phyloP scores from a whole-genome alignment of 2,888 invertebrate genomes.

The Protonemura montana region DNA sequence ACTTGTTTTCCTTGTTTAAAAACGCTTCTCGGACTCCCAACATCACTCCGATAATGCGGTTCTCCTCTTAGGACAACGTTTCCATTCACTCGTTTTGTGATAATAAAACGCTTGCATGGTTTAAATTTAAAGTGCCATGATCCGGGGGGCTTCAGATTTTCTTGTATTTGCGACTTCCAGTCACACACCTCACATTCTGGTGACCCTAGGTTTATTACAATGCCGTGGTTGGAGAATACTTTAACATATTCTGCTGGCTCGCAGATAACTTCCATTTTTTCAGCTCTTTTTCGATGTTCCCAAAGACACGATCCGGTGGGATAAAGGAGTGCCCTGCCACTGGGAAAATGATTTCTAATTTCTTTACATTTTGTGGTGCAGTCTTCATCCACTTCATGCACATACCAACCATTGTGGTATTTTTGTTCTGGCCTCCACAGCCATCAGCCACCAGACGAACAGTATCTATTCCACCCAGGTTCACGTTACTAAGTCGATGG shows the following conservation, averaged over 20 bases:
- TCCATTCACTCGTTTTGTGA: slow-evolving; percentile 1
- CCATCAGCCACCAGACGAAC: slow-evolving; percentile 54
- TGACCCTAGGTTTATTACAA: slow-evolving; percentile 48
- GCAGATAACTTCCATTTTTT: slow-evolving; percentile 50
- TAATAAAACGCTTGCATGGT: slow-evolving; percentile 48
- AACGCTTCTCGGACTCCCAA: slow-evolving; percentile 9
- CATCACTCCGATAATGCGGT: slow-evolving; percentile 31
- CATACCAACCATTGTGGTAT: slow-evolving; percentile 52
- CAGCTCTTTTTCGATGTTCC: slow-evolving; percentile 52
- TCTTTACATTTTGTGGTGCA: slow-evolving; percentile 50
- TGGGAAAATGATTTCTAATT: slow-evolving; percentile 52
- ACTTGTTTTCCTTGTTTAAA: slow-evolving; percentile 8
- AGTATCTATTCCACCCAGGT: slow-evolving; percentile 26
- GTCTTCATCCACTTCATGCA: slow-evolving; percentile 50
- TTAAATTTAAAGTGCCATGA: slow-evolving; percentile 51
- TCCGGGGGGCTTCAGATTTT: slow-evolving; percentile 50
- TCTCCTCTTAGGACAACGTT: slow-evolving; percentile 27
- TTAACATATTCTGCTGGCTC: slow-evolving; percentile 51
- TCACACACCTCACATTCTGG: slow-evolving; percentile 49
- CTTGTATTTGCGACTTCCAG: slow-evolving; percentile 49
- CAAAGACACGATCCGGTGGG: slow-evolving; percentile 54
- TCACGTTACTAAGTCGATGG: not conserved
- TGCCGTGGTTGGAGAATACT: slow-evolving; percentile 49
- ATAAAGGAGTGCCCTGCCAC: slow-evolving; percentile 53
- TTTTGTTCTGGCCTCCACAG: slow-evolving; percentile 55